Percentiles rank a stretch among this genome's conserved stretches.
These are phyloP conservation scores for Spilogale gracilis DNA, from an alignment of 2,113 vertebrate species.

Conservation along the genomic window DNA sequence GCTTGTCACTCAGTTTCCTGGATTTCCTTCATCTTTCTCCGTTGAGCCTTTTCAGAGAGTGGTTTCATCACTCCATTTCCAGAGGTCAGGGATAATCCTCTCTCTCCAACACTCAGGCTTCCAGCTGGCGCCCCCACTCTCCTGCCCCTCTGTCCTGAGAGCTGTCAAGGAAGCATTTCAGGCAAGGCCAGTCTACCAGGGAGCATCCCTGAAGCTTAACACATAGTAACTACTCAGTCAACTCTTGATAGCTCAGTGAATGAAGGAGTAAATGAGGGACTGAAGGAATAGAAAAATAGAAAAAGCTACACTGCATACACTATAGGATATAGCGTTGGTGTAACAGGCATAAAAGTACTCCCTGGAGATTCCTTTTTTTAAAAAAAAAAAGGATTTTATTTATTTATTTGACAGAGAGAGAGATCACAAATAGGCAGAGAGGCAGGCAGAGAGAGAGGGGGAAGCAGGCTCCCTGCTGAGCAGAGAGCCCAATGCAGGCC, in stretches of 20 bases:
- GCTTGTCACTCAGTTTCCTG: background rate
- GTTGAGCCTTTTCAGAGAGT: background rate
- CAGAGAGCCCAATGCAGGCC: too few species aligned
- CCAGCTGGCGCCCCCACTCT: rapidly evolving
- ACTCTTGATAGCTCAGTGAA: background rate
- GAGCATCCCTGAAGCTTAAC: background rate
- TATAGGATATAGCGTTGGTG: background rate
- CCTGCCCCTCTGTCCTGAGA: background rate
- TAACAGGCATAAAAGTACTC: background rate
- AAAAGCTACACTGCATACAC: background rate
- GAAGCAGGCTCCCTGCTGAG: too few species aligned
- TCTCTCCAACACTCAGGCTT: background rate
- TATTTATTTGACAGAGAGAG: too few species aligned
- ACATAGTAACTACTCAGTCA: background rate
- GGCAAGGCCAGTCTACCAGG: background rate
- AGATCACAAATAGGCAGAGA: too few species aligned
- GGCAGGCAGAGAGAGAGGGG: too few species aligned
- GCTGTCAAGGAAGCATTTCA: background rate
- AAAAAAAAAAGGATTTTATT: too few species aligned
- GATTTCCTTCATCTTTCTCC: background rate
- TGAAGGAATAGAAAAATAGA: background rate
- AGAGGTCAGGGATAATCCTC: background rate
- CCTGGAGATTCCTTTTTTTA: background rate
- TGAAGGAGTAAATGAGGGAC: background rate
- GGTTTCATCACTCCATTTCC: background rate